phyloP scores from a whole-genome alignment of 2,113 vertebrate species.

The Etheostoma cragini region DNA sequence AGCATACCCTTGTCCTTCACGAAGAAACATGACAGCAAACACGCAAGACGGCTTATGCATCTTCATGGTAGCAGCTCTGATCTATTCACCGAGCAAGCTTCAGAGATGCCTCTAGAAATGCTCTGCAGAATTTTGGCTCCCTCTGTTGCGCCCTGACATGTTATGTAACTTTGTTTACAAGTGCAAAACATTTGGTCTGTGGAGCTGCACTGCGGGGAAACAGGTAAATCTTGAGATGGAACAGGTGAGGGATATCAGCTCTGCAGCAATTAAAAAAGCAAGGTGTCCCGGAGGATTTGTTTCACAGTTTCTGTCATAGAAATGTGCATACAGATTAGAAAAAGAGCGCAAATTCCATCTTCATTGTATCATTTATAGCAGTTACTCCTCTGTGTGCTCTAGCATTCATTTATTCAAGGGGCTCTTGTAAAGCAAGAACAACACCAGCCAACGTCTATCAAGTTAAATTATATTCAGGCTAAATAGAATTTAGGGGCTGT shows the following conservation, averaged over 20 bases:
- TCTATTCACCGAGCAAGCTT: conserved; percentile 50
- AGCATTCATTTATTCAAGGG: conserved; percentile 41
- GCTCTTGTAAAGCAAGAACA: conserved; percentile 47
- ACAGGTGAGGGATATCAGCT: conserved; percentile 13
- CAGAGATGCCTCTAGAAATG: conserved; percentile 38
- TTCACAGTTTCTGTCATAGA: not conserved
- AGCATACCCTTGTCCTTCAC: conserved; percentile 33
- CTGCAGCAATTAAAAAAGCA: conserved; percentile 7
- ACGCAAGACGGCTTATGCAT: conserved; percentile 15
- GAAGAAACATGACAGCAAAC: conserved; percentile 49
- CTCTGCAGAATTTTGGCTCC: conserved; percentile 32
- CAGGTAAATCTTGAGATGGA: conserved; percentile 5
- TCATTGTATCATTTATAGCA: conserved; percentile 33
- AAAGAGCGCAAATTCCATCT: conserved; percentile 1
- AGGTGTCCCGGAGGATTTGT: not conserved
- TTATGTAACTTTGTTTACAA: conserved; percentile 59
- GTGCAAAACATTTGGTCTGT: conserved; percentile 11
- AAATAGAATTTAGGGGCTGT: conserved; percentile 53
- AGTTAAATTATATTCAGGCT: conserved; percentile 54
- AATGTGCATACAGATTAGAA: conserved; percentile 25
- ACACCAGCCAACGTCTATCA: conserved; percentile 34
- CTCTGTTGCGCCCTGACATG: conserved; percentile 1
- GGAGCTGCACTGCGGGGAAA: conserved; percentile 30
- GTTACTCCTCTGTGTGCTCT: conserved; percentile 12
- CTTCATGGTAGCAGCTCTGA: conserved; percentile 38